Evolutionary conservation across 2,888 invertebrate species (phyloP), one percentile per base, ranked within the genome.

Genomic region (Lasioglossum figueresi): DNA sequence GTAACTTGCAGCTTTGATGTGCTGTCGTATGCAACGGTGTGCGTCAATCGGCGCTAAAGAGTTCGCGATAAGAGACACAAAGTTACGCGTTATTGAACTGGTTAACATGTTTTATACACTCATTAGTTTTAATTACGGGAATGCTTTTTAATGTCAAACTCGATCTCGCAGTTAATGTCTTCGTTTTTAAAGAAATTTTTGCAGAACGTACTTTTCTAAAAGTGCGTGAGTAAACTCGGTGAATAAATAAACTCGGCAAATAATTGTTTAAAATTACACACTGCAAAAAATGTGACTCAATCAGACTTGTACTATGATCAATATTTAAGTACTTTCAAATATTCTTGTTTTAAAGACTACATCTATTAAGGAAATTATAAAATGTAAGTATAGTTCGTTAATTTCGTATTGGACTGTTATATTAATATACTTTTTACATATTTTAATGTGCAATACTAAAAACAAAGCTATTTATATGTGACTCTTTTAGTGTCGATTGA

Each of bases 81-180:
- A 70, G 77, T 82, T 73, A 48, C 59, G 40, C 68, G 59, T 78
- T 83, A 52, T 72, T 71, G 37, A 74, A 75, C 66, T 79, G 83
- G 34, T 84, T 83, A 84, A 84, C 83, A 40, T 74, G 78, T 76
- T 78, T 83, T 72, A 84, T 31, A 2, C 16, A 31, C 78, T 84
- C 83, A 83, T 78, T 59, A 75, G 75, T 37, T 27, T 16, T 45
- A 75, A 31, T 83, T 71, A 72, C 83, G 75, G 71, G 79, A 79
- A 71, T 66, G 83, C 84, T 83, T 78, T 37, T 66, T 66, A 34
- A 34, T 37, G 19, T 23, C 78, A 70, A 83, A 76, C 71, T 45
- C 40, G 71, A 75, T 78, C 78, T 40, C 23, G 74, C 78, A 45
- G 75, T 82, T 75, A 82, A 82, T 48, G 76, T 16, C 40, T 34